Conservation (phyloP, 2,113 vertebrate genomes). For the Athene cunicularia region DNA sequence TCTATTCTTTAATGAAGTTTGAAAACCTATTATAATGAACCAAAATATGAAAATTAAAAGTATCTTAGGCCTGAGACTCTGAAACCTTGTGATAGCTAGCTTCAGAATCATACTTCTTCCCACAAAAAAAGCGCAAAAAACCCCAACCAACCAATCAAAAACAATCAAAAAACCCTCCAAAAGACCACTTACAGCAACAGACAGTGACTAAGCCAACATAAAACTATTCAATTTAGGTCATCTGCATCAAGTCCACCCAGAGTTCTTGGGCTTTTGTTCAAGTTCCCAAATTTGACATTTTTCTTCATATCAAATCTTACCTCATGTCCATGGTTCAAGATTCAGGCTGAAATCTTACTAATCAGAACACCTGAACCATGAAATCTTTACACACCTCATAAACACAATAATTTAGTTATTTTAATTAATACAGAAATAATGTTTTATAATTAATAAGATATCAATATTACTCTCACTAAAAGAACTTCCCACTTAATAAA, state of each 20-base stretch:
- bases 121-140: neutral
- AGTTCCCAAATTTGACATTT: neutral
- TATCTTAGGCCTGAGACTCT: neutral
- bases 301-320: neutral
- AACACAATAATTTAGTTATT: neutral
- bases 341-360: neutral
- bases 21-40: neutral
- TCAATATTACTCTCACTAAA: neutral
- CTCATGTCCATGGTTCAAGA: neutral
- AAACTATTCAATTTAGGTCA: fast-evolving
- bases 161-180: neutral
- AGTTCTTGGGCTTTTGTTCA: neutral
- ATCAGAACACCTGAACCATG: neutral
- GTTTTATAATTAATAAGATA: neutral
- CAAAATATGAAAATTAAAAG: neutral
- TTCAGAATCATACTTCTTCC: neutral
- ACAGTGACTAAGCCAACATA: neutral
- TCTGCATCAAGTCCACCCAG: neutral
- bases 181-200: neutral
- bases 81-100: neutral
- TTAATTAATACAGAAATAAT: neutral
- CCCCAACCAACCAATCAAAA: neutral
- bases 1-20: neutral
- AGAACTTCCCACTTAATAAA: neutral
- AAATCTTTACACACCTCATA: neutral